Conservation (phyloP, 2,888 invertebrate species). For the Drosophila ezoana region DNA sequence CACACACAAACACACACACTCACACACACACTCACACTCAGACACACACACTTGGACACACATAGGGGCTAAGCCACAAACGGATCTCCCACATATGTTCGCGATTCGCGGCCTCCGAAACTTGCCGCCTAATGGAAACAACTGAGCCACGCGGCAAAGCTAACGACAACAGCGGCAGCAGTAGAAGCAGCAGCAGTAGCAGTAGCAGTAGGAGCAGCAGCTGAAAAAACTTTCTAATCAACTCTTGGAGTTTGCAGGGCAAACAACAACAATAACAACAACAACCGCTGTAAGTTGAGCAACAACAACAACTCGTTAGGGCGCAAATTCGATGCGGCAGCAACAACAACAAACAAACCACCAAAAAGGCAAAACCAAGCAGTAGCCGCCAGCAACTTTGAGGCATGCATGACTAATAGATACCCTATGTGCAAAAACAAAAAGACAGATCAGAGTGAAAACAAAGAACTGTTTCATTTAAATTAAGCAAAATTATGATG, state of each 20-base stretch:
- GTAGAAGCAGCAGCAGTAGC: neutral
- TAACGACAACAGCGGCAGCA: slow-evolving; percentile 31
- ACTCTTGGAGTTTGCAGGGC: slow-evolving; percentile 62
- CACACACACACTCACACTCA: too few relatives aligned
- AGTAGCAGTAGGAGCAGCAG: slow-evolving; percentile 28
- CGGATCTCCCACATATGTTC: slow-evolving; percentile 47
- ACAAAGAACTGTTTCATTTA: too few relatives aligned
- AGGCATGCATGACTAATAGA: neutral
- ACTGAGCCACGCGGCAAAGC: slow-evolving; percentile 45
- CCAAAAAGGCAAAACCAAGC: slow-evolving; percentile 8
- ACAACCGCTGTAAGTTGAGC: slow-evolving; percentile 16
- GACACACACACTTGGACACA: neutral
- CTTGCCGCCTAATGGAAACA: slow-evolving; percentile 55
- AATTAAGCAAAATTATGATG: too few relatives aligned
- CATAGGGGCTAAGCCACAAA: slow-evolving; percentile 11
- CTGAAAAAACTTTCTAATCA: slow-evolving; percentile 74
- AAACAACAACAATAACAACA: slow-evolving; percentile 30
- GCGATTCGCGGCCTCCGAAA: slow-evolving; percentile 51
- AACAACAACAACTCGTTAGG: slow-evolving; percentile 44
- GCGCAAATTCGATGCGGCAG: slow-evolving; percentile 59
- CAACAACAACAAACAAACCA: slow-evolving; percentile 27
- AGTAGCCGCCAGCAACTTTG: neutral
- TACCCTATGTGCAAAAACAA: neutral
- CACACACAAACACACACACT: neutral
- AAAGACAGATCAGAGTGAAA: too few relatives aligned